Evolutionary conservation across 1,140 invertebrate genomes (phyloP).

Genomic region (Drosophila burlai): DNA sequence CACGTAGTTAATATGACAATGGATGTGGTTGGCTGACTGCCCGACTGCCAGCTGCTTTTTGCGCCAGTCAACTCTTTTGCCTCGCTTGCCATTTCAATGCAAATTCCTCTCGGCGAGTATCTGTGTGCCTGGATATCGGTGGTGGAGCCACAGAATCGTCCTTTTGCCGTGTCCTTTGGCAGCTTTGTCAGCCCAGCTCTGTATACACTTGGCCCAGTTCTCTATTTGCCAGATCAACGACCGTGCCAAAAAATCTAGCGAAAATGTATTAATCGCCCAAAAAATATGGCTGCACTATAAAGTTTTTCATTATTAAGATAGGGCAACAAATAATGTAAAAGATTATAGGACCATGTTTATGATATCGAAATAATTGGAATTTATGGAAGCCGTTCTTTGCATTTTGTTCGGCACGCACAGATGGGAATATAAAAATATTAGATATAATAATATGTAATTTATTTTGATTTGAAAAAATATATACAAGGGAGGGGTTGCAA

Average conservation of each 20-base stretch:
- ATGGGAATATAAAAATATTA: background rate
- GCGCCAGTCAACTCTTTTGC: slow-evolving; percentile 60
- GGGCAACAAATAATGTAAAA: background rate
- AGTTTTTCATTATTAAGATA: background rate
- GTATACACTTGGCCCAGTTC: slow-evolving; percentile 42
- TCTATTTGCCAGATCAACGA: slow-evolving; percentile 15
- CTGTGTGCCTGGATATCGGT: slow-evolving; percentile 48
- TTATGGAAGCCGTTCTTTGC: background rate
- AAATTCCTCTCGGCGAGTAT: slow-evolving; percentile 45
- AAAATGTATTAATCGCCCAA: slow-evolving; percentile 13
- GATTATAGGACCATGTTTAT: background rate
- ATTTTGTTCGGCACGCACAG: background rate
- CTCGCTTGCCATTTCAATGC: slow-evolving; percentile 51
- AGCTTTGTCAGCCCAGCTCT: slow-evolving; percentile 31
- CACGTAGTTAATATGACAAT: slow-evolving; percentile 72
- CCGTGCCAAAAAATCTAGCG: slow-evolving; percentile 18
- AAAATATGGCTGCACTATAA: background rate
- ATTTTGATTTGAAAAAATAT: background rate
- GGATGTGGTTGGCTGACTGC: slow-evolving; percentile 61
- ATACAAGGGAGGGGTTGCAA: background rate
- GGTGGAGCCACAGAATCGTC: slow-evolving; percentile 26
- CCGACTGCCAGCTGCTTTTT: slow-evolving; percentile 63
- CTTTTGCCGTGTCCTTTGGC: slow-evolving; percentile 33
- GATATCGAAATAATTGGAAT: background rate
- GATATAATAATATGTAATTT: too few relatives aligned